These are phyloP conservation scores for Rhagonycha fulva DNA, from an alignment of 2,888 invertebrate genomes.

Conservation along the genomic window DNA sequence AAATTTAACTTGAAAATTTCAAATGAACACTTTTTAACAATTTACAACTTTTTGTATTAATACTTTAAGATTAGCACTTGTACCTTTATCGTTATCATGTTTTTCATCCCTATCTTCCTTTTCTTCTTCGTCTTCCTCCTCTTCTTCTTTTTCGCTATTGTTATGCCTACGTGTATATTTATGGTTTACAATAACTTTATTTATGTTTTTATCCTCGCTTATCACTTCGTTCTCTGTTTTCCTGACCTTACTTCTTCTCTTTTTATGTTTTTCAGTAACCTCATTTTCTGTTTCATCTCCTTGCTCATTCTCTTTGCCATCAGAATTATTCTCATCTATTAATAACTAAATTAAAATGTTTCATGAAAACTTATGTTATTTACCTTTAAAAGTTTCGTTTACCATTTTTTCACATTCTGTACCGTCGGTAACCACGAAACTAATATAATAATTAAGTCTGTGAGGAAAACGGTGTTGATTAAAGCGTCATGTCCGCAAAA, in stretches of 20 bases:
- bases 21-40: too few relatives aligned
- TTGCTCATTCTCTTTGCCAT: not conserved
- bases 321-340: not conserved
- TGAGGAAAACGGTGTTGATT: not conserved
- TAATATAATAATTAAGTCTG: not conserved
- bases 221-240: not conserved
- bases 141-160: not conserved
- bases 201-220: not conserved
- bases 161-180: not conserved
- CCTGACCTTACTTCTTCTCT: not conserved
- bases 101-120: not conserved
- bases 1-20: too few relatives aligned
- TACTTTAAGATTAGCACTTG: not conserved
- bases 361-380: not conserved
- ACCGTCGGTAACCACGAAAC: not conserved
- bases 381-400: conserved; percentile 2
- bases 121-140: not conserved
- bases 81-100: not conserved
- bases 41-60: too few relatives aligned
- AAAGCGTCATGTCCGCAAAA: not conserved
- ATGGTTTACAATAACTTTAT: not conserved
- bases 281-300: not conserved
- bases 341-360: not conserved
- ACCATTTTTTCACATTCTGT: not conserved
- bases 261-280: not conserved